Base-by-base conservation (phyloP, 2,797 vertebrate species). In the Takifugu ocellatus region DNA sequence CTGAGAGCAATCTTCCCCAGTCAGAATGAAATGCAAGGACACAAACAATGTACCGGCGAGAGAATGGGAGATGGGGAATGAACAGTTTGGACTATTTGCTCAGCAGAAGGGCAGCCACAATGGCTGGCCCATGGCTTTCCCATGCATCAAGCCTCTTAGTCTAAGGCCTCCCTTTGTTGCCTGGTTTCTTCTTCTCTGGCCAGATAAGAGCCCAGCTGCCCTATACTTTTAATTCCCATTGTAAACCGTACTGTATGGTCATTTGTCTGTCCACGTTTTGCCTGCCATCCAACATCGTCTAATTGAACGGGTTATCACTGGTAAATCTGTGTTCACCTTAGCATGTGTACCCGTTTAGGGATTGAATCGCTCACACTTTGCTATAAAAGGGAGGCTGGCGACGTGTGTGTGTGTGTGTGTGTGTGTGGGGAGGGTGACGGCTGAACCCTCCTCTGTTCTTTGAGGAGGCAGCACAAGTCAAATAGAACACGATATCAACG, bases 81-180 rank as follows among this genome's bases (percentile, higher is more conserved):
- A 96, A 97, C 97, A 99, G 97, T 99, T 96, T 99, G 96, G 94
- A 96, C 95, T 99, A 98, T 99, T 99, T 99, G 94, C 96, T 98
- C 94, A 99, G 95, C 96, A 99, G 96, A 99, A 98, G 97, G 96
- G 94, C 93, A 92, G 93, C 91, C 94, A 96, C 96, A 98, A 98
- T 96, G 94, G 93, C 87, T 79, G 92, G 90, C 93, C 92, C 92
- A 92, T 94, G 94, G 93, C 93, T 98, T 99, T 98, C 95, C 95
- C 96, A 97, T 93, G 95, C 94, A 96, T 94, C 95, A 95, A 90
- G 93, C 86, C 77, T 91, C 88, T 93, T 93, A 93, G 94, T 92
- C 92, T 92, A 91, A 93, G 93, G 86, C 89, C 88, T 89, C 91
- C 93, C 92, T 96, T 99, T 99, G 96, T 98, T 98, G 93, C 87